Evolutionary conservation across 1,140 invertebrate genomes (phyloP).

Genomic region (Drosophila setifemur): DNA sequence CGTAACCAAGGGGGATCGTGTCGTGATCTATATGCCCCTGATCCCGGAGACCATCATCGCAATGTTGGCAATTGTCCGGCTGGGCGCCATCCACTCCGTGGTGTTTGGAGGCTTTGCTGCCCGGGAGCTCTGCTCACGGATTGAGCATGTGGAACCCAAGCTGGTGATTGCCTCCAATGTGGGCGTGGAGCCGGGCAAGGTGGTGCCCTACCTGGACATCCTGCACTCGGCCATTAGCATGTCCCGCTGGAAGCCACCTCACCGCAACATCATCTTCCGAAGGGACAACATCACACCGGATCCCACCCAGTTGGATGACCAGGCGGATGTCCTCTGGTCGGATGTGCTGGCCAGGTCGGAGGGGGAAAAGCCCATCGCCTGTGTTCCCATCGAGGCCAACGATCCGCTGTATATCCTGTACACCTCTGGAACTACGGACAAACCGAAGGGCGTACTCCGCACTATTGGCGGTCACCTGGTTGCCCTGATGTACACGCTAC

Average conservation of each 20-base stretch:
- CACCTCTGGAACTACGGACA: constrained; percentile 95
- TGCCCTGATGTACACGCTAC: constrained; percentile 92
- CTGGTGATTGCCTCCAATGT: constrained; percentile 95
- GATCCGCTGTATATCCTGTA: constrained; percentile 96
- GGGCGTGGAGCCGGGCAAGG: constrained; percentile 93
- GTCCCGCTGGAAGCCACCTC: constrained; percentile 87
- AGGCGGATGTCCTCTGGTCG: constrained; percentile 90
- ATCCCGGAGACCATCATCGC: constrained; percentile 93
- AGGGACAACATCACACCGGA: constrained; percentile 87
- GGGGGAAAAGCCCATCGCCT: constrained; percentile 86
- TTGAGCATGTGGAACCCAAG: constrained; percentile 93
- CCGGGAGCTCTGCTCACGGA: constrained; percentile 91
- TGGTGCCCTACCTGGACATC: constrained; percentile 94
- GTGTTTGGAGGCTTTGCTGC: constrained; percentile 96
- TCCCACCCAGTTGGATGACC: constrained; percentile 83
- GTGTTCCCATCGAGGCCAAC: constrained; percentile 93
- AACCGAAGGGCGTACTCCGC: constrained; percentile 92
- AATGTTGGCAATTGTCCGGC: constrained; percentile 91
- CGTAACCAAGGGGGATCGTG: constrained; percentile 88
- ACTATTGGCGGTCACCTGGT: constrained; percentile 94
- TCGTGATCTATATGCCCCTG: constrained; percentile 95
- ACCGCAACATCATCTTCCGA: constrained; percentile 91
- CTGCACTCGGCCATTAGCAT: constrained; percentile 92
- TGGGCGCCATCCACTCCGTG: constrained; percentile 94
- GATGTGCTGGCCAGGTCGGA: constrained; percentile 85